phyloP scores from a whole-genome alignment of 2,888 invertebrate genomes.

The Dromius quadrimaculatus region DNA sequence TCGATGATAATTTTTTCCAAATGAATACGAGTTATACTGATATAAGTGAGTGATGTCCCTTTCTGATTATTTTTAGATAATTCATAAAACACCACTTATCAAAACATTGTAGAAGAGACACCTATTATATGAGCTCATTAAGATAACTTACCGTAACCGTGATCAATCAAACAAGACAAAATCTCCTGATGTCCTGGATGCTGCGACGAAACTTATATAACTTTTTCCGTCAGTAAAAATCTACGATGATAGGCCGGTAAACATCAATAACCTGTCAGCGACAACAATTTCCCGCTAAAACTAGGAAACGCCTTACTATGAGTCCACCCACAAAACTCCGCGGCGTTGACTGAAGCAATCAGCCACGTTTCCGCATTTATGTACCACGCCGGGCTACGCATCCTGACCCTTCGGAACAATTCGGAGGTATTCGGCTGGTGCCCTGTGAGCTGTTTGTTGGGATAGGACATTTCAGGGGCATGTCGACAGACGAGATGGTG shows the following conservation, averaged over 20 bases:
- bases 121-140: not conserved
- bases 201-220: slow-evolving; percentile 9
- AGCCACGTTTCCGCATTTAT: slow-evolving; percentile 37
- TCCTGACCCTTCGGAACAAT: not conserved
- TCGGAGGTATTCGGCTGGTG: slow-evolving; percentile 9
- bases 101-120: slow-evolving; percentile 5
- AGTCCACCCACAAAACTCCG: too few species aligned
- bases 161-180: slow-evolving; percentile 24
- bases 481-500: slow-evolving; percentile 8
- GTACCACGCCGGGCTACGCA: slow-evolving; percentile 6
- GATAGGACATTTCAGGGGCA: slow-evolving; percentile 35
- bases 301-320: too few species aligned
- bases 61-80: too few species aligned
- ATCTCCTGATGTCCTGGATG: not conserved
- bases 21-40: too few species aligned
- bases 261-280: slow-evolving; percentile 34
- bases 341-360: slow-evolving; percentile 20
- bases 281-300: slow-evolving; percentile 24
- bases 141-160: slow-evolving; percentile 24
- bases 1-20: too few species aligned
- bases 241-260: slow-evolving; percentile 23
- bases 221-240: slow-evolving; percentile 14
- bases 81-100: not conserved
- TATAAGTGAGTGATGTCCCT: too few species aligned
- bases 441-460: slow-evolving; percentile 24